Conservation (phyloP, 2,113 vertebrate species). For the Vulpes vulpes region DNA sequence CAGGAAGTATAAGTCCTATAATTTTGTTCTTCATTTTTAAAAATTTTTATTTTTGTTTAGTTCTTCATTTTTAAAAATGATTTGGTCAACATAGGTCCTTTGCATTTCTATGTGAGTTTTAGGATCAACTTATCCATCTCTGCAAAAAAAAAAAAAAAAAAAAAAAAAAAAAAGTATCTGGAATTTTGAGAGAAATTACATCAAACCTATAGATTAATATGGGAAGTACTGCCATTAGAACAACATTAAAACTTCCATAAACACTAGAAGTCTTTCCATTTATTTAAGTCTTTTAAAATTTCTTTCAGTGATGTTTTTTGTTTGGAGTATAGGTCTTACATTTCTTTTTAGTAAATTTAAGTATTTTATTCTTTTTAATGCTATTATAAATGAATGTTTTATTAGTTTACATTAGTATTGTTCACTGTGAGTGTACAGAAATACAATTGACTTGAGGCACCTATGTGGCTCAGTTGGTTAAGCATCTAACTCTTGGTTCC, state of each 20-base stretch:
- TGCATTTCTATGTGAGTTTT: slow-evolving; percentile 29
- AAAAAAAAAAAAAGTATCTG: background rate
- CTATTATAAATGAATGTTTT: background rate
- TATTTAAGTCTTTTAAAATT: background rate
- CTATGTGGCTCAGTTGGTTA: background rate
- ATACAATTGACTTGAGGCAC: background rate
- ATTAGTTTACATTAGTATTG: background rate
- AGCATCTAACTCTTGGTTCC: background rate
- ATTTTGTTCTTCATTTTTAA: slow-evolving; percentile 10
- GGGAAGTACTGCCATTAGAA: background rate
- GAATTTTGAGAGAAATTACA: background rate
- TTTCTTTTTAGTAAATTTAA: slow-evolving; percentile 22
- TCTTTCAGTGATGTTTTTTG: slow-evolving; percentile 24
- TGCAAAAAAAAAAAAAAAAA: background rate
- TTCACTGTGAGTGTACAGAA: background rate
- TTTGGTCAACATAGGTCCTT: background rate
- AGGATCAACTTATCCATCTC: background rate
- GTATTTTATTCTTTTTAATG: slow-evolving; percentile 25
- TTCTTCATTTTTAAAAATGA: background rate
- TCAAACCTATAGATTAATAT: background rate
- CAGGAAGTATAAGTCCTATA: background rate
- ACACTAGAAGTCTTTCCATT: background rate
- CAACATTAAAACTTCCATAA: background rate
- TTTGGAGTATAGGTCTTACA: background rate
- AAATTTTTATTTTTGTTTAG: background rate